phyloP scores from a whole-genome alignment of 1,140 invertebrate genomes.

The Ericerus pela region DNA sequence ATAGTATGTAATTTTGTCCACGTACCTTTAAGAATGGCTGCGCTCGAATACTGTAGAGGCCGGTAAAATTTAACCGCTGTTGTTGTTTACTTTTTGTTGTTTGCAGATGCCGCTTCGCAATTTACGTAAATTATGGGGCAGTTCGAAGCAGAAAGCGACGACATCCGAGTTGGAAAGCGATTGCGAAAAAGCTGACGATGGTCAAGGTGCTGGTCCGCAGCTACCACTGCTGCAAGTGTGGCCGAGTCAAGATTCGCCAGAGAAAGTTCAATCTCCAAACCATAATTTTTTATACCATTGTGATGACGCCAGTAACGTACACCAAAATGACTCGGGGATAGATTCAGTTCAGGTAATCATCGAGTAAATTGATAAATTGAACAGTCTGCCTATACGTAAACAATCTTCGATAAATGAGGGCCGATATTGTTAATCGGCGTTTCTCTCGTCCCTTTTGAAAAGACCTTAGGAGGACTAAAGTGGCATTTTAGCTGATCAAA shows the following conservation, averaged over 20 bases:
- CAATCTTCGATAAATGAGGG: too few relatives aligned
- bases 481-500: too few relatives aligned
- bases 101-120: conserved; percentile 6
- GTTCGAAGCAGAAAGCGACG: not conserved
- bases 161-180: not conserved
- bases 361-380: too few relatives aligned
- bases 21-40: too few relatives aligned
- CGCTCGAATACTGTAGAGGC: too few relatives aligned
- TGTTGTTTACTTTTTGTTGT: too few relatives aligned
- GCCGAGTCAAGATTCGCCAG: conserved; percentile 15
- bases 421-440: too few relatives aligned
- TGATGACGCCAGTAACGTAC: conserved; percentile 2
- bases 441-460: too few relatives aligned
- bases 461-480: too few relatives aligned
- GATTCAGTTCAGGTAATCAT: conserved; percentile 16
- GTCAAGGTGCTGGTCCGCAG: not conserved
- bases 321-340: conserved; percentile 13
- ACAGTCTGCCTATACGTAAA: too few relatives aligned
- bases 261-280: not conserved
- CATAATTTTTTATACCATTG: conserved; percentile 4
- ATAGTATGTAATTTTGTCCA: too few relatives aligned
- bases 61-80: too few relatives aligned
- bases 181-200: not conserved
- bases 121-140: not conserved
- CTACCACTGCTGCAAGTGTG: conserved; percentile 14